A percentile compares a stretch with the other conserved stretches of the same genome.
These are phyloP conservation scores for Ornithoptera alexandrae DNA, from an alignment of 2,888 invertebrate species.

Conservation along the genomic window DNA sequence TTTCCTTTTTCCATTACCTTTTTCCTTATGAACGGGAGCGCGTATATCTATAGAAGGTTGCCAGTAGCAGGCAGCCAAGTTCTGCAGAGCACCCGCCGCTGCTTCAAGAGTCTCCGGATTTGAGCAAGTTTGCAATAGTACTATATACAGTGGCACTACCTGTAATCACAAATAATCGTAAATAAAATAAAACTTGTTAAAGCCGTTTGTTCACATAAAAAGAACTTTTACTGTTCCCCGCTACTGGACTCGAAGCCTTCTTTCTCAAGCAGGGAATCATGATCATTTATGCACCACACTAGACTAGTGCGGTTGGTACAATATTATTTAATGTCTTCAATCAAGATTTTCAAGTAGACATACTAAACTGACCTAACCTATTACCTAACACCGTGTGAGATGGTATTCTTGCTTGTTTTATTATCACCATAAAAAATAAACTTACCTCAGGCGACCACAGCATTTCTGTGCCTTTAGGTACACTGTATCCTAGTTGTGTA, in stretches of 20 bases:
- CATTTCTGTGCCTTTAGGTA: constrained; percentile 77
- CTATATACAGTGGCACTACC: constrained; percentile 95
- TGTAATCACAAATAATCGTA: constrained; percentile 58
- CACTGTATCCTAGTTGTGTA: constrained; percentile 87
- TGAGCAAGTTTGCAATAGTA: constrained; percentile 95
- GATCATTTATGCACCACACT: too few relatives aligned
- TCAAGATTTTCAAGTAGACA: too few relatives aligned
- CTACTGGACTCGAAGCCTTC: too few relatives aligned
- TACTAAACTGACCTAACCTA: too few relatives aligned
- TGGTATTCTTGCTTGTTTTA: too few relatives aligned
- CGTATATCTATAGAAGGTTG: constrained; percentile 97
- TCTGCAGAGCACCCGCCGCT: constrained; percentile 99
- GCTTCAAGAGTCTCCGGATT: constrained; percentile 99
- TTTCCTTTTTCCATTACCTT: constrained; percentile 77
- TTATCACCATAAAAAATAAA: background rate
- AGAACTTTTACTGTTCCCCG: too few relatives aligned
- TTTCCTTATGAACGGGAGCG: constrained; percentile 97
- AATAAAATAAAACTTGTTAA: background rate
- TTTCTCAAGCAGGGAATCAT: too few relatives aligned
- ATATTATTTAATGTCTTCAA: too few relatives aligned
- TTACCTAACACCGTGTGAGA: too few relatives aligned
- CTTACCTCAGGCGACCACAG: constrained; percentile 75
- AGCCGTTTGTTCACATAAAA: too few relatives aligned
- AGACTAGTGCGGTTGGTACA: too few relatives aligned
- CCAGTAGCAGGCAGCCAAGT: constrained; percentile 99